These are phyloP conservation scores for Aphis gossypii DNA, from an alignment of 1,140 invertebrate genomes.

Conservation along the genomic window DNA sequence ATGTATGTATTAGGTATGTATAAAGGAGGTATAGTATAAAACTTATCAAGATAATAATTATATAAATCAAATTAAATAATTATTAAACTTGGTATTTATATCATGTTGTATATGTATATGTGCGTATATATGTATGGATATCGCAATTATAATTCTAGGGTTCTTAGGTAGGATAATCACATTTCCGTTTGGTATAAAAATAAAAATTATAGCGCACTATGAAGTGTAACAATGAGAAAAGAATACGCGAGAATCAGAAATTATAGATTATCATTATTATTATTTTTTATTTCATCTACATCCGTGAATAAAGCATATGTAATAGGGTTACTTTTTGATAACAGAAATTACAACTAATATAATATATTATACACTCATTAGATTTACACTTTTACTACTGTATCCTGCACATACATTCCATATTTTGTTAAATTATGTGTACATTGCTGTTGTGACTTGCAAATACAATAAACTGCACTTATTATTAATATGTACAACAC, in stretches of 20 bases:
- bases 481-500: background rate
- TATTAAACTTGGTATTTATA: background rate
- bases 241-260: background rate
- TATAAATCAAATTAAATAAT: background rate
- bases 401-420: background rate
- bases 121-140: background rate
- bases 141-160: background rate
- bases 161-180: background rate
- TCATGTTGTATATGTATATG: background rate
- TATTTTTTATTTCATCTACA: background rate
- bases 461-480: background rate
- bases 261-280: background rate
- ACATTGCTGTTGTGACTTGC: background rate
- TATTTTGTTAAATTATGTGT: background rate
- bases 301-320: background rate
- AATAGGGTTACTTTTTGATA: background rate
- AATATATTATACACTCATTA: background rate
- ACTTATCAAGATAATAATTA: background rate
- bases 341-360: background rate
- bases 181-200: constrained; percentile 10
- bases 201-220: background rate
- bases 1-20: background rate
- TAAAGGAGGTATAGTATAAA: background rate
- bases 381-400: background rate
- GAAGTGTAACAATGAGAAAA: constrained; percentile 11